Evolutionary conservation across 2,888 invertebrate species (phyloP).

Genomic region (Drosophila setosimentum): DNA sequence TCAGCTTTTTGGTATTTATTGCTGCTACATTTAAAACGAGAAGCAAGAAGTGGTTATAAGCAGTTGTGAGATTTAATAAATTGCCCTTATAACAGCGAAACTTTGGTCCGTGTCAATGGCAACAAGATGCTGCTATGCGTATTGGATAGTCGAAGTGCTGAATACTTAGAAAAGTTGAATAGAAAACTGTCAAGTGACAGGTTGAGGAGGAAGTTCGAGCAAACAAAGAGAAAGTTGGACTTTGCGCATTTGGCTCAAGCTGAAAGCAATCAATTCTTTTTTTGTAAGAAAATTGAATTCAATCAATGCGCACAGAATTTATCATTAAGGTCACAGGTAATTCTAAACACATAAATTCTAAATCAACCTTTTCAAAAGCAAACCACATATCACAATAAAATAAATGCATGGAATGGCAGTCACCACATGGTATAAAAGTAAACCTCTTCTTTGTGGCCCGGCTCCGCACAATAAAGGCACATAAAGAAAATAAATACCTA

Average conservation of each 20-base stretch:
- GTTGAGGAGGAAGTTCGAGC: not conserved
- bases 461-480: slow-evolving; percentile 38
- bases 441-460: slow-evolving; percentile 25
- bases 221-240: slow-evolving; percentile 15
- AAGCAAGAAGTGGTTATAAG: not conserved
- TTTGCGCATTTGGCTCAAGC: slow-evolving; percentile 8
- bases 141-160: not conserved
- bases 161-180: slow-evolving; percentile 16
- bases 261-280: slow-evolving; percentile 1
- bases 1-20: slow-evolving; percentile 26
- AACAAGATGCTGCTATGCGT: not conserved
- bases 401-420: slow-evolving; percentile 19
- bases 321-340: slow-evolving; percentile 14
- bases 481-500: slow-evolving; percentile 46
- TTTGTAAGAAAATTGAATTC: slow-evolving; percentile 45
- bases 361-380: slow-evolving; percentile 6
- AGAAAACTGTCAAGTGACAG: slow-evolving; percentile 38
- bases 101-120: not conserved
- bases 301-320: slow-evolving; percentile 6
- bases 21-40: slow-evolving; percentile 7
- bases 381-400: slow-evolving; percentile 44
- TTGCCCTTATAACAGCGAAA: not conserved
- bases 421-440: slow-evolving; percentile 42
- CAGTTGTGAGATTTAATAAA: not conserved
- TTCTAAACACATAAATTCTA: slow-evolving; percentile 17